A percentile compares a stretch with the other conserved stretches of the same genome.
Evolutionary conservation across 2,888 invertebrate genomes (phyloP).

Genomic region (Spicauda simplicius): DNA sequence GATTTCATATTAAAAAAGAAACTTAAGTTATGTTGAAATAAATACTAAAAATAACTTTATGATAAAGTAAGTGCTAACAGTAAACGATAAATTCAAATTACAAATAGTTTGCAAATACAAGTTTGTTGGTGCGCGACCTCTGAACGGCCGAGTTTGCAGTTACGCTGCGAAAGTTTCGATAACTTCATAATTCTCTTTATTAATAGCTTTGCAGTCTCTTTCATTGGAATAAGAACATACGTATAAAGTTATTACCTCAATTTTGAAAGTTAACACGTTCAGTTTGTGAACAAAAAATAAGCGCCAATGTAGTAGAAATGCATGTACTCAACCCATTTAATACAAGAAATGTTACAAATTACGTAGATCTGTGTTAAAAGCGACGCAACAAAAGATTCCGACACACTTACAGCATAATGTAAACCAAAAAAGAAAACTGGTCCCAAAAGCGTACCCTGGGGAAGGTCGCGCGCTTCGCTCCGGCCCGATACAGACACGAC

Average conservation of each 20-base stretch:
- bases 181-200: slow-evolving; percentile 79
- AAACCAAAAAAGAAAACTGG: slow-evolving; percentile 84
- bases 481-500: slow-evolving; percentile 83
- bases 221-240: slow-evolving; percentile 44
- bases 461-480: slow-evolving; percentile 73
- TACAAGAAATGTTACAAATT: slow-evolving; percentile 47
- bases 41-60: no score
- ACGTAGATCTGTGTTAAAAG: slow-evolving; percentile 74
- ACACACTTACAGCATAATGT: slow-evolving; percentile 83
- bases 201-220: slow-evolving; percentile 74
- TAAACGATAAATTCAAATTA: slow-evolving; percentile 73
- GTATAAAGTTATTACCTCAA: slow-evolving; percentile 19
- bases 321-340: slow-evolving; percentile 35
- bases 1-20: no score
- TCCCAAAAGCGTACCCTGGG: slow-evolving; percentile 82
- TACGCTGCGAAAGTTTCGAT: slow-evolving; percentile 71
- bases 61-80: slow-evolving; percentile 50
- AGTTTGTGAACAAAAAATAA: not conserved
- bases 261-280: slow-evolving; percentile 28
- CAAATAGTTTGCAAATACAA: slow-evolving; percentile 77
- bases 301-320: not conserved
- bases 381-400: slow-evolving; percentile 80
- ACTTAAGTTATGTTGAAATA: no score
- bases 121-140: slow-evolving; percentile 78
- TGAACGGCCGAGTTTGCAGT: slow-evolving; percentile 64